Percentiles rank a stretch among this genome's conserved stretches.
Evolutionary conservation across 2,888 invertebrate genomes (phyloP).

Genomic region (Epirrhoe alternata): DNA sequence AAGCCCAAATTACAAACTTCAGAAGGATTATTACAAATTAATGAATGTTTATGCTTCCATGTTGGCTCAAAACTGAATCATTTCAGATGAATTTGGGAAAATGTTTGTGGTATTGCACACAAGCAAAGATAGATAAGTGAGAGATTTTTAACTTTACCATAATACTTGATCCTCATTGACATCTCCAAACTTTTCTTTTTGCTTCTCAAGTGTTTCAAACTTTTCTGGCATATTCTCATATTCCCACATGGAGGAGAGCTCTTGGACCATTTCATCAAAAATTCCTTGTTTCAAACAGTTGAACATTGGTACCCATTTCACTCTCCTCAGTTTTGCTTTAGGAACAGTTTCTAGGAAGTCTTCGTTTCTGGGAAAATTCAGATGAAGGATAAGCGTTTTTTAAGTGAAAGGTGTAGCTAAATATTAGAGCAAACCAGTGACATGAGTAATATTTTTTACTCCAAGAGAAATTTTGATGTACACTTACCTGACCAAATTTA

Average conservation of each 20-base stretch:
- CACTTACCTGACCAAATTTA: slow-evolving; percentile 70
- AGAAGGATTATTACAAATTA: no score
- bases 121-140: no score
- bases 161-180: slow-evolving; percentile 53
- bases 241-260: slow-evolving; percentile 76
- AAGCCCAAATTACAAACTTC: no score
- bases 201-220: slow-evolving; percentile 69
- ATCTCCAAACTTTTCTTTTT: slow-evolving; percentile 71
- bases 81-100: no score
- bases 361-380: slow-evolving; percentile 64
- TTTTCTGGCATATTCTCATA: slow-evolving; percentile 75
- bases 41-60: no score
- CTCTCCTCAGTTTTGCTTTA: slow-evolving; percentile 68
- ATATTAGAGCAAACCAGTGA: no score
- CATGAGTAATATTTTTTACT: no score
- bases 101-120: background rate
- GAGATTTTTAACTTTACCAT: slow-evolving; percentile 53
- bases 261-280: slow-evolving; percentile 73
- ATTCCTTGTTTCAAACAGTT: slow-evolving; percentile 74
- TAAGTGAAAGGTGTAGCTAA: no score
- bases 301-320: slow-evolving; percentile 79
- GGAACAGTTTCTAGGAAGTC: slow-evolving; percentile 77
- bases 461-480: background rate
- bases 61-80: no score
- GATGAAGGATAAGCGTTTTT: background rate